Percentiles rank a stretch among this genome's conserved stretches.
Conservation (phyloP, 2,113 vertebrate species). For the Elanoides forficatus region DNA sequence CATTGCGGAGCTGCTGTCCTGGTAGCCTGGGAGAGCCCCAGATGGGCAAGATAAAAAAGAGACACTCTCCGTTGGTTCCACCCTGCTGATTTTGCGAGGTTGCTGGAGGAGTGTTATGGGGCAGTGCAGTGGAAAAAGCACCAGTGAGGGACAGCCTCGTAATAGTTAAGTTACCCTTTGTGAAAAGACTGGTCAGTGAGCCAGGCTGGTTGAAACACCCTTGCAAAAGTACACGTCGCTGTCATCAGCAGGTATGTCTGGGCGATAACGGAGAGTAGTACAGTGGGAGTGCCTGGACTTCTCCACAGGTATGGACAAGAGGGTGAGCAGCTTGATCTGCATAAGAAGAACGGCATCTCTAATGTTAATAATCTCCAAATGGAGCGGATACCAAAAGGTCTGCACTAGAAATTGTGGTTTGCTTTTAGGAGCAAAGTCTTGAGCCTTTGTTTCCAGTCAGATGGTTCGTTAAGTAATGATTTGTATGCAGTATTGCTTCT, state of each 20-base stretch:
- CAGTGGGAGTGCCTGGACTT: neutral
- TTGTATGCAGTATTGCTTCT: neutral
- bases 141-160: neutral
- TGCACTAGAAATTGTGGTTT: neutral
- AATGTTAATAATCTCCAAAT: neutral
- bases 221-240: fast-evolving
- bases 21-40: neutral
- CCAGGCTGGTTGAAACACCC: neutral
- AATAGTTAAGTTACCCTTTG: neutral
- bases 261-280: neutral
- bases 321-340: neutral
- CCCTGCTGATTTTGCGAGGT: neutral
- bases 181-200: neutral
- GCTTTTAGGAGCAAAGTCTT: neutral
- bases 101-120: neutral
- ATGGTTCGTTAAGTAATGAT: neutral
- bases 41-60: neutral
- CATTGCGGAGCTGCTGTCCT: fast-evolving
- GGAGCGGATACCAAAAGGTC: neutral
- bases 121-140: neutral
- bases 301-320: neutral
- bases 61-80: neutral
- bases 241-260: fast-evolving
- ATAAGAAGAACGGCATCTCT: neutral
- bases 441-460: neutral